These are phyloP conservation scores for Mastigias papua DNA, from an alignment of 30 jellyfish, hydroid and myxozoan species.

Conservation along the genomic window DNA sequence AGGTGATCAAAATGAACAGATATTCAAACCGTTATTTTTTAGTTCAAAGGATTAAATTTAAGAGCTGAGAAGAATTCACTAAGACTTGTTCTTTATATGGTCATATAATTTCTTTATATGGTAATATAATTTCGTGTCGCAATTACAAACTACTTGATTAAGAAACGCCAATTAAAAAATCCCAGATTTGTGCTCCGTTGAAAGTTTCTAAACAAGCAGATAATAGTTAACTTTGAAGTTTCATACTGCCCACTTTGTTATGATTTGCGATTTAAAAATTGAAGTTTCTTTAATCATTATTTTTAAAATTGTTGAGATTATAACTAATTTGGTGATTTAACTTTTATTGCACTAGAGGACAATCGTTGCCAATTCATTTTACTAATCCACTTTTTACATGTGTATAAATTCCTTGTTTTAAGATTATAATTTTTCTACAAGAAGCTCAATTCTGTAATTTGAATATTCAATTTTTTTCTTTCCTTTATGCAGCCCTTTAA, in stretches of 20 bases:
- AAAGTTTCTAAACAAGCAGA: not conserved
- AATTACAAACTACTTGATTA: not conserved
- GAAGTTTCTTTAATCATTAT: not conserved
- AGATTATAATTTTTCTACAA: too few species aligned
- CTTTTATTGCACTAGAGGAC: not conserved
- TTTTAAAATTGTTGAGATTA: not conserved
- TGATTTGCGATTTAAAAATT: not conserved
- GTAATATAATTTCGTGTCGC: not conserved
- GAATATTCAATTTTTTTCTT: too few species aligned
- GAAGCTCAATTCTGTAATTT: too few species aligned
- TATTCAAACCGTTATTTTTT: too few species aligned
- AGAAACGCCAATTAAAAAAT: not conserved
- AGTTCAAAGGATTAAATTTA: not conserved
- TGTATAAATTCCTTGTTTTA: not conserved
- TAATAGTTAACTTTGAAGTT: not conserved
- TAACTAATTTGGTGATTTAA: not conserved
- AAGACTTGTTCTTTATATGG: not conserved
- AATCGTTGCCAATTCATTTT: not conserved
- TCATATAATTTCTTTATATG: not conserved
- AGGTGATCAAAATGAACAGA: too few species aligned
- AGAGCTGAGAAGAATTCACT: not conserved
- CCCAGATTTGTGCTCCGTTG: not conserved
- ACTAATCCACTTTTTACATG: not conserved
- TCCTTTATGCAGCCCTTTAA: too few species aligned
- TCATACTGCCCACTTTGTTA: not conserved